Percentiles rank a stretch among this genome's conserved stretches.
Conservation (phyloP, 2,888 invertebrate genomes). For the Pollenia amentaria region DNA sequence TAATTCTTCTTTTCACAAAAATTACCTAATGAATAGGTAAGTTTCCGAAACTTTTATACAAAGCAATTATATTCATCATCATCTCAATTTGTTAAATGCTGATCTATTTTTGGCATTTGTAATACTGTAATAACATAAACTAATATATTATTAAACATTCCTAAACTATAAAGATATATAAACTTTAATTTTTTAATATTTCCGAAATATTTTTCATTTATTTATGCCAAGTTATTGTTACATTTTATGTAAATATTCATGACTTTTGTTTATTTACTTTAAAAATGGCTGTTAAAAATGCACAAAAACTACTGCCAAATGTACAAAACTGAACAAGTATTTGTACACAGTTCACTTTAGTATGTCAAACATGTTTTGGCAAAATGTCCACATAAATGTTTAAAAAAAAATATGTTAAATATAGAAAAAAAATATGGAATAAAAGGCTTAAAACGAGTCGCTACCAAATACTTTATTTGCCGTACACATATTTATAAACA, state of each 20-base stretch:
- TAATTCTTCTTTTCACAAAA: no score
- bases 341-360: constrained; percentile 61
- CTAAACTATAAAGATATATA: background rate
- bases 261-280: constrained; percentile 60
- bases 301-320: constrained; percentile 63
- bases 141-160: background rate
- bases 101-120: no score
- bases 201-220: constrained; percentile 2
- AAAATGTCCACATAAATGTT: constrained; percentile 53
- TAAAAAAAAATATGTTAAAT: background rate
- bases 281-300: constrained; percentile 57
- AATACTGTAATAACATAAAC: no score
- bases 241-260: constrained; percentile 60
- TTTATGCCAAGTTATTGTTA: constrained; percentile 31
- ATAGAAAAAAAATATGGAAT: background rate
- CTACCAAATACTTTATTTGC: background rate
- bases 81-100: no score
- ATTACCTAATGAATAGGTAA: no score
- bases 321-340: constrained; percentile 39
- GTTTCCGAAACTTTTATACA: no score
- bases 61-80: no score
- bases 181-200: background rate
- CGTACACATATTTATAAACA: background rate
- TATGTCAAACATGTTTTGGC: constrained; percentile 72
- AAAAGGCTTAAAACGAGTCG: constrained; percentile 52